These are phyloP conservation scores for Chloebia gouldiae DNA, from an alignment of 2,113 vertebrate genomes.

Conservation along the genomic window DNA sequence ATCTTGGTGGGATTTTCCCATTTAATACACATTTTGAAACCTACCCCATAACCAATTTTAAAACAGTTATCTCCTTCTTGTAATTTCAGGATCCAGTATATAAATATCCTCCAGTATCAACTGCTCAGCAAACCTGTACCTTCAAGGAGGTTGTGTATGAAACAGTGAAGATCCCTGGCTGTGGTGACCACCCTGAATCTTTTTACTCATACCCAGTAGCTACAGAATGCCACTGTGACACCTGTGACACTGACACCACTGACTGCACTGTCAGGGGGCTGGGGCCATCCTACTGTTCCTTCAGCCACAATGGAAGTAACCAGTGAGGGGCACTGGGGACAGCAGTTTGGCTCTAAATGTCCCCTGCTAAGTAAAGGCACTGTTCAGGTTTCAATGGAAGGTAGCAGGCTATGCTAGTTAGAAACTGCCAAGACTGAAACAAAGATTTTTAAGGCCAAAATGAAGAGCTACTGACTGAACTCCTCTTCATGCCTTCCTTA, in stretches of 20 bases:
- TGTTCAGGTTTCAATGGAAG: not conserved
- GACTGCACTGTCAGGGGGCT: slow-evolving; percentile 78
- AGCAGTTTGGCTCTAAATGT: not conserved
- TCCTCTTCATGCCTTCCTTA: not conserved
- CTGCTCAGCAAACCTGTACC: slow-evolving; percentile 78
- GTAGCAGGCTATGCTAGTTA: not conserved
- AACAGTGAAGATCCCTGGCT: slow-evolving; percentile 81
- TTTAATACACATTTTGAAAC: not conserved
- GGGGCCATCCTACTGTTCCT: slow-evolving; percentile 77
- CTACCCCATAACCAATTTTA: not conserved
- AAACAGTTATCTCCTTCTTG: not conserved
- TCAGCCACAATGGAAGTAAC: slow-evolving; percentile 58
- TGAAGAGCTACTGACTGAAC: not conserved
- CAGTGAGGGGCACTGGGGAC: slow-evolving; percentile 22
- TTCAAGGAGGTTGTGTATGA: slow-evolving; percentile 84
- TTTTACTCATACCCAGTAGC: slow-evolving; percentile 84
- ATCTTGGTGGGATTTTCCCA: not conserved
- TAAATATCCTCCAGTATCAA: slow-evolving; percentile 50
- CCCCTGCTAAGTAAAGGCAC: not conserved
- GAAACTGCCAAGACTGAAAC: not conserved
- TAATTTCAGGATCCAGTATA: slow-evolving; percentile 78
- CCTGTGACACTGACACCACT: slow-evolving; percentile 75
- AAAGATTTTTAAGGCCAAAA: not conserved
- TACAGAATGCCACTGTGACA: slow-evolving; percentile 79
- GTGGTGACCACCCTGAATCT: slow-evolving; percentile 71